Conservation (phyloP, 2,888 invertebrate species). For the Trisateles emortualis region DNA sequence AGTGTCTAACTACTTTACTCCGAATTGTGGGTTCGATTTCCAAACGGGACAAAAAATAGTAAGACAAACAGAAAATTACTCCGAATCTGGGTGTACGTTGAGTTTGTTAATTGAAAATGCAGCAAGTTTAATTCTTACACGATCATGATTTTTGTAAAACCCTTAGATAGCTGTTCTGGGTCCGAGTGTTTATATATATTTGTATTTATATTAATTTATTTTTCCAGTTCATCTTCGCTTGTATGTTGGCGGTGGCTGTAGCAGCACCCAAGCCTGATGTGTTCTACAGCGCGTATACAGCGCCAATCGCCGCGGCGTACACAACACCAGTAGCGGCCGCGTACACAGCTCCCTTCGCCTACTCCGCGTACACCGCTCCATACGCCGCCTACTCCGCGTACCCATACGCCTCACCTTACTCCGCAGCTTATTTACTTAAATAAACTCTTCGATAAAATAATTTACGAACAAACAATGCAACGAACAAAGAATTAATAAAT, state of each 20-base stretch:
- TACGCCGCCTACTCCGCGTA: constrained; percentile 63
- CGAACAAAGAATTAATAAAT: neutral
- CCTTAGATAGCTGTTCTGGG: too few relatives aligned
- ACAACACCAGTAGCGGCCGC: constrained; percentile 71
- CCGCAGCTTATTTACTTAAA: constrained; percentile 36
- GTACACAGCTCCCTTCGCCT: constrained; percentile 70
- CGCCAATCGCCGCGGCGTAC: constrained; percentile 57
- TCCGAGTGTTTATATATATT: neutral
- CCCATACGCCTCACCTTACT: constrained; percentile 59
- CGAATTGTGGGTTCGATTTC: too few relatives aligned
- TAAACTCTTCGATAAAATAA: constrained; percentile 17
- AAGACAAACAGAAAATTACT: too few relatives aligned
- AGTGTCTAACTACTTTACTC: too few relatives aligned
- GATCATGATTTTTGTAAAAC: too few relatives aligned
- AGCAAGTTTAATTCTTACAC: too few relatives aligned
- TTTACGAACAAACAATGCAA: too few relatives aligned
- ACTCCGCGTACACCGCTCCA: constrained; percentile 65
- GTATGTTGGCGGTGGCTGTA: constrained; percentile 79
- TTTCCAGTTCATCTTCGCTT: constrained; percentile 79
- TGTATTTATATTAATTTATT: constrained; percentile 10
- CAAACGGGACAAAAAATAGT: too few relatives aligned
- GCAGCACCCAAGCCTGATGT: constrained; percentile 64
- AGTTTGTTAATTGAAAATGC: too few relatives aligned
- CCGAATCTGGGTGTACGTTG: too few relatives aligned
- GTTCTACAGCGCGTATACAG: constrained; percentile 64